Evolutionary conservation across 1,140 invertebrate genomes (phyloP).

Genomic region (Acromyrmex charruanus): DNA sequence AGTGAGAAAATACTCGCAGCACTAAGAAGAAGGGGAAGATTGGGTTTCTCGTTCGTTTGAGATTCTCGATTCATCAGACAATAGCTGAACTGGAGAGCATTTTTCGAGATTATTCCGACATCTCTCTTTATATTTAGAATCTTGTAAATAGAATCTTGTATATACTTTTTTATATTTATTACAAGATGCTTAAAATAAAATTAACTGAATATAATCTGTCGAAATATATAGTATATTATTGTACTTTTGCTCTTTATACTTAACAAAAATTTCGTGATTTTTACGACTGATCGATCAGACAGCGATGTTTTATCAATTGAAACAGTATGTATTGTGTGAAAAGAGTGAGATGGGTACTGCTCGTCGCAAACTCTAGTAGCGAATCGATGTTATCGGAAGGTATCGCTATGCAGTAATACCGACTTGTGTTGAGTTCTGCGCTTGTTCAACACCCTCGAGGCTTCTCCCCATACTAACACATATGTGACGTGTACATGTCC

Average conservation of each 20-base stretch:
- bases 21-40: background rate
- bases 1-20: conserved; percentile 62
- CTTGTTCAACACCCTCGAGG: conserved; percentile 66
- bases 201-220: background rate
- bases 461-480: conserved; percentile 39
- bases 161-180: conserved; percentile 1
- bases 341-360: conserved; percentile 60
- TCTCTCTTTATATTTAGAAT: background rate
- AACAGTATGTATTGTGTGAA: conserved; percentile 7
- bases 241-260: background rate
- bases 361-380: conserved; percentile 36
- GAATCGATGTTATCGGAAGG: conserved; percentile 73
- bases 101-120: background rate
- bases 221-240: background rate
- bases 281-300: conserved; percentile 48
- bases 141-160: background rate
- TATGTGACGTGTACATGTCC: background rate
- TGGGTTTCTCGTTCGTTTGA: conserved; percentile 25
- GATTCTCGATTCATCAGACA: conserved; percentile 19
- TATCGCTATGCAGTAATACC: conserved; percentile 69
- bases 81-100: background rate
- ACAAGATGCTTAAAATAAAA: background rate
- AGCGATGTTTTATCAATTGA: conserved; percentile 44
- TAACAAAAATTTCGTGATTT: background rate
- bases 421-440: conserved; percentile 53